Evolutionary conservation across 2,888 invertebrate genomes (phyloP).

Genomic region (Mythimna lalbum): DNA sequence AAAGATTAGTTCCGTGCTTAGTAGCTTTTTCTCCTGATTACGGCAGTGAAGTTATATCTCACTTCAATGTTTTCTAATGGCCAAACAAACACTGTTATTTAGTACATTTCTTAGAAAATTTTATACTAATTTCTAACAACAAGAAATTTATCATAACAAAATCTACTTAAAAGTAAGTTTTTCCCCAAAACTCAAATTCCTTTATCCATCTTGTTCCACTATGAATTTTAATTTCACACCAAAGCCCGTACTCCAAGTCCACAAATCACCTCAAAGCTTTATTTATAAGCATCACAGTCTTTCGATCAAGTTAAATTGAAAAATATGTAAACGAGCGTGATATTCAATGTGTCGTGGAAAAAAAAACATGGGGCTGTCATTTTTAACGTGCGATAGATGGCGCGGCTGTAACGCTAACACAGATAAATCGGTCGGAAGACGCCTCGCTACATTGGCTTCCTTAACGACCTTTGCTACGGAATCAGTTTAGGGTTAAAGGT

Average conservation of each 20-base stretch:
- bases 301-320: slow-evolving; percentile 83
- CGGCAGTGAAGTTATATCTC: slow-evolving; percentile 2
- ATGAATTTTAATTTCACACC: slow-evolving; percentile 65
- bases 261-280: slow-evolving; percentile 75
- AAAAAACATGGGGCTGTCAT: slow-evolving; percentile 86
- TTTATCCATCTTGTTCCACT: slow-evolving; percentile 35
- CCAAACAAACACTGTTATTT: background rate
- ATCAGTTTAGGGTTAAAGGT: slow-evolving; percentile 88
- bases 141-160: background rate
- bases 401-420: slow-evolving; percentile 75
- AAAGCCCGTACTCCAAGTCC: slow-evolving; percentile 57
- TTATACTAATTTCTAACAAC: background rate
- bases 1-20: slow-evolving; percentile 46
- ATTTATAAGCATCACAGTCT: slow-evolving; percentile 74
- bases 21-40: slow-evolving; percentile 25
- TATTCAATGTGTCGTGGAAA: slow-evolving; percentile 84
- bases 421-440: slow-evolving; percentile 87
- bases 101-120: background rate
- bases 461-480: slow-evolving; percentile 86
- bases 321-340: slow-evolving; percentile 85
- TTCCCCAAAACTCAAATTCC: slow-evolving; percentile 22
- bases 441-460: slow-evolving; percentile 86
- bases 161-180: slow-evolving; percentile 16
- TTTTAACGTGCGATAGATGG: slow-evolving; percentile 85
- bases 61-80: background rate